phyloP scores from a whole-genome alignment of 2,113 vertebrate species.

The Mirza zaza region DNA sequence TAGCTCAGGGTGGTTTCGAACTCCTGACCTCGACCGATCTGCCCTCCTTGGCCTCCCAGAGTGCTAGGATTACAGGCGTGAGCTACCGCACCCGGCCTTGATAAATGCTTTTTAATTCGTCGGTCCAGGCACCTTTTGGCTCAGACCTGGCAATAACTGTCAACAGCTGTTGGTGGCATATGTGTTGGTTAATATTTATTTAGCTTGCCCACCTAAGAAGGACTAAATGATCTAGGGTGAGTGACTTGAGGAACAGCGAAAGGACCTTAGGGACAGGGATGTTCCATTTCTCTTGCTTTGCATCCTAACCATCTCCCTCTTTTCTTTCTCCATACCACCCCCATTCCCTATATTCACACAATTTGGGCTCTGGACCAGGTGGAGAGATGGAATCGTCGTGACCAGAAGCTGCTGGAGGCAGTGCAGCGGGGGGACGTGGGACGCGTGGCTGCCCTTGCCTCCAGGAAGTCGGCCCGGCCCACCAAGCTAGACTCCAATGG shows the following conservation, averaged over 20 bases:
- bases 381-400: slow-evolving; percentile 92
- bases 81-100: too few relatives aligned
- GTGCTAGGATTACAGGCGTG: too few relatives aligned
- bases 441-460: slow-evolving; percentile 88
- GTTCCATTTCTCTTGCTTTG: background rate
- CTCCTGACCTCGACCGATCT: too few relatives aligned
- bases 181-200: background rate
- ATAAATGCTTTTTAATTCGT: background rate
- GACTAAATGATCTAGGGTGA: background rate
- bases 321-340: background rate
- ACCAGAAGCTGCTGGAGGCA: slow-evolving; percentile 95
- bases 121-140: background rate
- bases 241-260: background rate
- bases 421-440: slow-evolving; percentile 93
- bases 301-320: background rate
- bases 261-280: background rate
- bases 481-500: slow-evolving; percentile 93
- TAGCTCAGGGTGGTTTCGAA: too few relatives aligned
- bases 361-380: slow-evolving; percentile 63
- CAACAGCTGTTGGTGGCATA: background rate
- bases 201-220: background rate
- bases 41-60: too few relatives aligned
- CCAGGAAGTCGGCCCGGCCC: slow-evolving; percentile 90
- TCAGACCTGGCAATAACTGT: background rate
- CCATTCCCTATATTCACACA: background rate